Percentiles rank a stretch among this genome's conserved stretches.
These are phyloP conservation scores for Drosophila ambigua DNA, from an alignment of 1,140 invertebrate genomes.

Conservation along the genomic window DNA sequence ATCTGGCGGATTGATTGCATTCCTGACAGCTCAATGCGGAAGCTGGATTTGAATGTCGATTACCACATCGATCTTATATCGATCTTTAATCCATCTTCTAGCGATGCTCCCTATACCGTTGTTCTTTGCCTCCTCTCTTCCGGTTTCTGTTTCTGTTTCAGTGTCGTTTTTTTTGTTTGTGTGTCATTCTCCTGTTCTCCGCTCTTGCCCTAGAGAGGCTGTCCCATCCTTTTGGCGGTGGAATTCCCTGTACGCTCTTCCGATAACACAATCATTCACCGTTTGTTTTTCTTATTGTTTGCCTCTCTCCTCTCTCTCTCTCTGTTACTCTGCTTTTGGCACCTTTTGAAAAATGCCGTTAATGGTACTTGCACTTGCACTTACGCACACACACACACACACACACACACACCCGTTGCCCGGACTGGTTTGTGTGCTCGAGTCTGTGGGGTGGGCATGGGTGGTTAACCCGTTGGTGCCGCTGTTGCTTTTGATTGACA, in stretches of 20 bases:
- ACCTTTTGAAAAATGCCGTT: slow-evolving; percentile 38
- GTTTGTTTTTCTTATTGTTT: slow-evolving; percentile 10
- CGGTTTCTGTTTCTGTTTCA: too few species aligned
- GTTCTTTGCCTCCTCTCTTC: too few species aligned
- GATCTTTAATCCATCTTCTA: not conserved
- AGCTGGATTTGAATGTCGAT: too few species aligned
- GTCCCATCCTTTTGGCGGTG: too few species aligned
- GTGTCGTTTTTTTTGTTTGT: too few species aligned
- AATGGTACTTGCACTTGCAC: slow-evolving; percentile 77
- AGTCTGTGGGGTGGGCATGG: slow-evolving; percentile 21
- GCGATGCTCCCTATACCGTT: not conserved
- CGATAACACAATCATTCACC: not conserved
- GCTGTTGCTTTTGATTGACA: slow-evolving; percentile 30
- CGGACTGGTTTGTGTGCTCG: slow-evolving; percentile 49
- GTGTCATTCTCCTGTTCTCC: too few species aligned
- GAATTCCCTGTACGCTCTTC: too few species aligned
- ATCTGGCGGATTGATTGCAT: too few species aligned
- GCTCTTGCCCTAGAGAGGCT: too few species aligned
- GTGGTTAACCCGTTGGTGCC: slow-evolving; percentile 64
- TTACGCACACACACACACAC: slow-evolving; percentile 9
- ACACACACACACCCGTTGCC: not conserved
- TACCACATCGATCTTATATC: slow-evolving; percentile 7
- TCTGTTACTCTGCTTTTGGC: slow-evolving; percentile 10
- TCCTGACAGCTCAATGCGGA: too few species aligned
- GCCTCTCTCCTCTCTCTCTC: not conserved